Evolutionary conservation across 2,113 vertebrate genomes (phyloP), one percentile per base, ranked within the genome.

Genomic region (Nycticorax nycticorax): DNA sequence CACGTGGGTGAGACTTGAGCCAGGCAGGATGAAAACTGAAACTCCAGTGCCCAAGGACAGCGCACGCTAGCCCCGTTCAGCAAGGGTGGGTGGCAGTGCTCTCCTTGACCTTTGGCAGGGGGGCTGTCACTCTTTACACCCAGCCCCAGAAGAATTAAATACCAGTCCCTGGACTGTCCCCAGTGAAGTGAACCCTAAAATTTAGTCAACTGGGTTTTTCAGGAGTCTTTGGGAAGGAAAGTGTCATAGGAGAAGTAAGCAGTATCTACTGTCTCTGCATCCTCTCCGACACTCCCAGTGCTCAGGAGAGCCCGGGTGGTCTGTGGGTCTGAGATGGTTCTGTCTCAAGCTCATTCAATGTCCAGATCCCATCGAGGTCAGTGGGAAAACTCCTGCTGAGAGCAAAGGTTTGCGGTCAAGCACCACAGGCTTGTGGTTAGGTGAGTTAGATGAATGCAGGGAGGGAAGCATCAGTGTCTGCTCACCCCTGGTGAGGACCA

Each of bases 371-470:
- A 39, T 0, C n/a, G 35, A 82, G 47, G 79, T 47, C 39, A 77
- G 71, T 19, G 55, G 67, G 76, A 63, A 68, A 76, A 47, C 22
- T 77, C 19, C 53, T 53, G 21, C 60, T 73, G 55, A 88, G 50
- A 55, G 48, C 39, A 93, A 60, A 43, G 32, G 32, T 78, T 88
- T 85, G 37, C 23, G 37, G 19, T 23, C 16, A 52, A 79, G 75
- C 30, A 39, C 33, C 0, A 0, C 0, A 4, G 12, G 17, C 52
- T 45, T 62, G 33, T 86, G 68, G 55, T 55, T 69, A 32, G 27
- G 39, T 63, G 48, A 69, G 14, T 23, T 26, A 89, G 73, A 69
- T 35, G 69, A 85, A 85, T 3, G n/a, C 50, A 62, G 16, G 57
- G 20, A 67, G 20, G 9, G 5, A 91, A 77, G 17, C 11, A 22